Evolutionary conservation across 2,113 vertebrate genomes (phyloP), one percentile per base, ranked within the genome.

Genomic region (Ctenomys sociabilis): DNA sequence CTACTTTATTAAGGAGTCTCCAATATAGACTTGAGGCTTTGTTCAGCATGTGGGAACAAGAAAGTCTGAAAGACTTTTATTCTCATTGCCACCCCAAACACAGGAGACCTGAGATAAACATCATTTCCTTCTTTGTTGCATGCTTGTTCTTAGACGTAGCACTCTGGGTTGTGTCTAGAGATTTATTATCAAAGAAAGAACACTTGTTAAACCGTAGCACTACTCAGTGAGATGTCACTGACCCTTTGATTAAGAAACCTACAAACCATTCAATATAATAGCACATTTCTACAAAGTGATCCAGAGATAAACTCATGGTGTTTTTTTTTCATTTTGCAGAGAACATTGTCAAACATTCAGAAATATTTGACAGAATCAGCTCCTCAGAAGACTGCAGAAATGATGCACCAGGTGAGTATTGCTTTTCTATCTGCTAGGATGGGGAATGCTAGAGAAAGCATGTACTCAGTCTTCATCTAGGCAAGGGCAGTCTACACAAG

Each of bases 281-380:
- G 14, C 35, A 32, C 54, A n/a, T 24, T 72, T 93, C 68, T 80
- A 90, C 61, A 54, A 86, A 73, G n/a, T 85, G 16, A 14, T 22
- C 7, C 72, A 70, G 57, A 73, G 30, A 90, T 37, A 83, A 57
- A 16, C 22, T 63, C 57, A n/a, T 13, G 1, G 5, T 78, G 7
- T 4, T 13, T 90, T 88, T 90, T 88, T 91, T 81, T 82, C 21
- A 75, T 73, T 77, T 86, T 59, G 77, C 26, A 66, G 95, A 92
- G 9, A 7, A 0, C 7, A 61, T 35, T 89, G 32, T 22, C 7
- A 64, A 87, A 77, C 72, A 22, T 40, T 57, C 7, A 21, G 37
- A 63, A 93, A 88, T 8, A 45, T 49, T 86, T 64, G 70, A 35
- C n/a, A 66, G 52, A 87, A 2, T 87, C 17, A 77, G 17, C 28